These are phyloP conservation scores for Tapirus indicus DNA, from an alignment of 2,797 vertebrate species.

Conservation along the genomic window DNA sequence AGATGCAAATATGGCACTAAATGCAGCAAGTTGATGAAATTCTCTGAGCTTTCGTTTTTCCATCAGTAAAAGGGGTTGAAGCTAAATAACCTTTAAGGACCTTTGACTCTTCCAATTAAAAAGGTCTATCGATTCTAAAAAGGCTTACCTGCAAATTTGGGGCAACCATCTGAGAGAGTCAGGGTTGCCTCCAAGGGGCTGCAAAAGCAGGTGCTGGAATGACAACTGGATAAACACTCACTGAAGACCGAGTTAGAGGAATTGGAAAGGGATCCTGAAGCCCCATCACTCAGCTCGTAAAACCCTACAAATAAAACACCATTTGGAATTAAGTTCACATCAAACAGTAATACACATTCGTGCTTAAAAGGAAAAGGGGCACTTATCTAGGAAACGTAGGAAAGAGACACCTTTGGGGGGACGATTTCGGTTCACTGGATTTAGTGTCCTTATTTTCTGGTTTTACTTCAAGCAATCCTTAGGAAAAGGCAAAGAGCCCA, in stretches of 20 bases:
- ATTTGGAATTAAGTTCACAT: conserved; percentile 57
- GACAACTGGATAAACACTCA: conserved; percentile 97
- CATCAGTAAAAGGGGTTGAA: neutral
- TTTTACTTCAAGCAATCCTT: conserved; percentile 69
- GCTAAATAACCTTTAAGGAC: neutral
- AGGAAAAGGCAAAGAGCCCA: conserved; percentile 32
- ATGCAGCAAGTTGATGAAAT: neutral
- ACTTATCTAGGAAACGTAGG: conserved; percentile 51
- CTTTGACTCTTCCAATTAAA: conserved; percentile 32
- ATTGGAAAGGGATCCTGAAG: conserved; percentile 97
- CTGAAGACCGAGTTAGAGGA: conserved; percentile 99
- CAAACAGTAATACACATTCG: conserved; percentile 57
- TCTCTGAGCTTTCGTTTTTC: conserved; percentile 19
- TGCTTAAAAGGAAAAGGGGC: conserved; percentile 40
- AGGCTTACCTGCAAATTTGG: conserved; percentile 93
- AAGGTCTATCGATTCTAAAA: conserved; percentile 29
- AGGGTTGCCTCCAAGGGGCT: conserved; percentile 93
- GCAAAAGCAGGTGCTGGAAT: conserved; percentile 95
- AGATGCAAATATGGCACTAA: neutral
- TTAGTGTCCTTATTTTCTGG: conserved; percentile 36
- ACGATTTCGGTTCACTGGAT: conserved; percentile 68
- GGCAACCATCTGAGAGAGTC: conserved; percentile 92
- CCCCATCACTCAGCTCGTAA: conserved; percentile 97
- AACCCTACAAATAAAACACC: conserved; percentile 93
- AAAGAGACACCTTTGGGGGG: conserved; percentile 18